Base-by-base conservation (phyloP, 2,797 vertebrate species). In the Rhyacichthys aspro region DNA sequence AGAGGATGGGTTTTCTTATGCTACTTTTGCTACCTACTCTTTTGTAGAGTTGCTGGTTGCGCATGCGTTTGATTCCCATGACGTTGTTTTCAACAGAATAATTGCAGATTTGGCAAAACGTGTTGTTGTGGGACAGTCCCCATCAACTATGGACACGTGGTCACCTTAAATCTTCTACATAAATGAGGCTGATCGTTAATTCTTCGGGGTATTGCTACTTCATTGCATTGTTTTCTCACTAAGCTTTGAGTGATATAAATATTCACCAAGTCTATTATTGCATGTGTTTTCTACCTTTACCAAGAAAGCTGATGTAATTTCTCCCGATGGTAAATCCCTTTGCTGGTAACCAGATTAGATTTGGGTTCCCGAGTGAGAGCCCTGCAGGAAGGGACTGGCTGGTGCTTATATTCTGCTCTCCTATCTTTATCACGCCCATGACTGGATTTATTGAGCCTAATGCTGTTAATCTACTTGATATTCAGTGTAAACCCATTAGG, bases 401-500 rank as follows among this genome's bases (percentile, higher is more conserved):
- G 6, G 74, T 63, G 63, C 70, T 84, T 76, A 70, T 59, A 72
- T 64, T 79, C 67, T 62, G 62, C 63, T 58, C 66, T 67, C 50
- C 54, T 15, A 4, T 81, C 69, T 79, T 76, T 81, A 75, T 80
- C 79, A 48, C 47, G 11, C 59, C 75, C 63, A 55, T 76, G 74
- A 82, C 73, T 74, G 82, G 85, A 88, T 88, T 85, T 81, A 87
- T 84, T 72, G 74, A 82, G 56, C 58, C 61, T 83, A 78, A 85
- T 78, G 71, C 77, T 63, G 49, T 78, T 89, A 90, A 91, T 88
- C 89, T 86, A 62, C 58, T 59, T 64, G 70, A 82, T 89, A 82
- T 75, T 56, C 61, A 74, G 58, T 76, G 69, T 87, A 89, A 87
- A 79, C 77, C 80, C 72, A 81, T 91, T 84, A 81, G 58, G 41